phyloP scores from a whole-genome alignment of 2,113 vertebrate species.

The Antechinus stuartii region DNA sequence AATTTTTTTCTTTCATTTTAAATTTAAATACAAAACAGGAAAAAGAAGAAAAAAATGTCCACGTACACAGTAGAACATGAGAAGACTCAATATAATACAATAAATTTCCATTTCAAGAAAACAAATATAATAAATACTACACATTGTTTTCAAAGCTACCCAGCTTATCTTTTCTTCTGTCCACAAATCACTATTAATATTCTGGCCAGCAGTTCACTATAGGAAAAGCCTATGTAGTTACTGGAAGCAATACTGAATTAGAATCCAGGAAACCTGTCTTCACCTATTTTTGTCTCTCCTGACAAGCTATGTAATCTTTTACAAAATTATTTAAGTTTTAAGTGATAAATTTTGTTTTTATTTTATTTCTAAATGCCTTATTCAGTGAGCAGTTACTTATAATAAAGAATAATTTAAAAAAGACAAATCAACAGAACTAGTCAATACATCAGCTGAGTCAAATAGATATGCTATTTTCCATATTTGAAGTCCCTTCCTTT shows the following conservation, averaged over 20 bases:
- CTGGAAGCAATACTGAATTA: not conserved
- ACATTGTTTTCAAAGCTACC: not conserved
- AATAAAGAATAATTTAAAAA: not conserved
- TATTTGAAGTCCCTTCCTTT: not conserved
- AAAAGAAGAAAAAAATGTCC: not conserved
- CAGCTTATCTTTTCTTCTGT: not conserved
- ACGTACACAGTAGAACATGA: not conserved
- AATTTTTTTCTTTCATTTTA: not conserved
- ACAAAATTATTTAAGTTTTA: not conserved
- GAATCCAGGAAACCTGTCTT: not conserved
- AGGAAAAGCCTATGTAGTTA: not conserved
- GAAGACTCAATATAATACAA: not conserved
- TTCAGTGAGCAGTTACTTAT: not conserved
- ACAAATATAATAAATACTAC: not conserved
- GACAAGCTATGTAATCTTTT: not conserved
- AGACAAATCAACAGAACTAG: not conserved
- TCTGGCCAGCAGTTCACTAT: not conserved
- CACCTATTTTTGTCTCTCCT: not conserved
- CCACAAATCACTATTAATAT: not conserved
- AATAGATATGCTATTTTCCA: not conserved
- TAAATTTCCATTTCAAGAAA: not conserved
- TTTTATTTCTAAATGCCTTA: not conserved
- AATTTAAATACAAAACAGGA: not conserved
- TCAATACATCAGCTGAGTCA: not conserved
- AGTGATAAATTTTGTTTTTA: not conserved